These are phyloP conservation scores for Micronycteris hirsuta DNA, from an alignment of 2,113 vertebrate species.

Conservation along the genomic window DNA sequence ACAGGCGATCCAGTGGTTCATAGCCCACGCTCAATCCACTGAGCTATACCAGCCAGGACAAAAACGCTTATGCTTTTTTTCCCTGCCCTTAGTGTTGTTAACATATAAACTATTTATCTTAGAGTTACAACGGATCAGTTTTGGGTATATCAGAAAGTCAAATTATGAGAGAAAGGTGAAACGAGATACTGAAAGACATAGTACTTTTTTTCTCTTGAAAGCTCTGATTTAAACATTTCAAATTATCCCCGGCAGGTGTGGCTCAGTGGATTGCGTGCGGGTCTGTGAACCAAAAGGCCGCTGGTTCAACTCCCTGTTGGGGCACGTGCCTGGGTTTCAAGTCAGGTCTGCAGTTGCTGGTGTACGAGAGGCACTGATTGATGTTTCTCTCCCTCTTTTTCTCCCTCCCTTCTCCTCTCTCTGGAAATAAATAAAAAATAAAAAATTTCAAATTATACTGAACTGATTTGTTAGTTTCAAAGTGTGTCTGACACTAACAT, in stretches of 20 bases:
- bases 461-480: conserved; percentile 66
- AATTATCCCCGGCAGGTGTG: neutral
- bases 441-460: conserved; percentile 70
- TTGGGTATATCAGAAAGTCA: conserved; percentile 47
- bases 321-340: too few species aligned
- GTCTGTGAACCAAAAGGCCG: too few species aligned
- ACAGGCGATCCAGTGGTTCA: too few species aligned
- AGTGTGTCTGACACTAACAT: conserved; percentile 67
- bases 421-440: neutral
- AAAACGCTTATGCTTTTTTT: conserved; percentile 18
- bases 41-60: too few species aligned
- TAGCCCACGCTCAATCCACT: too few species aligned
- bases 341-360: too few species aligned
- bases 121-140: conserved; percentile 44
- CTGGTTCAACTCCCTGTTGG: too few species aligned
- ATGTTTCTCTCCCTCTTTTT: too few species aligned
- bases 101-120: conserved; percentile 47
- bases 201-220: conserved; percentile 60
- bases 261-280: too few species aligned
- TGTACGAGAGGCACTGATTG: too few species aligned
- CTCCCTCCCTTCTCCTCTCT: too few species aligned
- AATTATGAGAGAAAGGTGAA: conserved; percentile 60
- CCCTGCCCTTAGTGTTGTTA: conserved; percentile 25
- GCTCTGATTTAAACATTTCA: conserved; percentile 65
- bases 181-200: conserved; percentile 22